Conservation (phyloP, 1,140 invertebrate genomes). For the Lepidurus couesii region DNA sequence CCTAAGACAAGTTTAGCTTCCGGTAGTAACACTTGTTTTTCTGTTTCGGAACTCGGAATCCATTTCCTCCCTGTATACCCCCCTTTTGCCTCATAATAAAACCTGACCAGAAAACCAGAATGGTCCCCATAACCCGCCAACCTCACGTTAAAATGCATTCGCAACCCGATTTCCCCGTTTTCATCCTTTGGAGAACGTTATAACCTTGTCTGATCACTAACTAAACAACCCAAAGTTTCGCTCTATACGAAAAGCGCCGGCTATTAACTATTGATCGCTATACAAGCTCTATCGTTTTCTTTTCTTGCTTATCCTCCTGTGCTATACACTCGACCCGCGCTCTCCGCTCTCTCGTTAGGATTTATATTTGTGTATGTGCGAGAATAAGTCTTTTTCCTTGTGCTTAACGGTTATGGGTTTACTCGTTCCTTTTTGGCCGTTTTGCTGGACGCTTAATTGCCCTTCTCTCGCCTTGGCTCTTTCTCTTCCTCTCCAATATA, state of each 20-base stretch:
- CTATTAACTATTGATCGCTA: constrained; percentile 7
- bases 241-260: neutral
- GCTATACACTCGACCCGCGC: neutral
- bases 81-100: too few species aligned
- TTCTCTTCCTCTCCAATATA: constrained; percentile 19
- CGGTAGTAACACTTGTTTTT: too few species aligned
- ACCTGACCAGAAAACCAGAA: too few species aligned
- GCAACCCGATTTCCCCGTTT: too few species aligned
- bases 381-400: neutral
- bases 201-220: neutral
- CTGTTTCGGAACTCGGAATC: too few species aligned
- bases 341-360: constrained; percentile 4
- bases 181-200: neutral
- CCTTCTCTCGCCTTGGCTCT: neutral
- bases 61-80: too few species aligned
- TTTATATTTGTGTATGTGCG: constrained; percentile 1
- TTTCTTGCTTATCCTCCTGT: neutral
- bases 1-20: too few species aligned
- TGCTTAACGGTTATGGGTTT: constrained; percentile 17
- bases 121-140: too few species aligned
- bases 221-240: neutral
- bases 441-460: constrained; percentile 20
- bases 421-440: constrained; percentile 2
- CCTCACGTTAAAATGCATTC: too few species aligned
- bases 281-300: neutral